phyloP scores from a whole-genome alignment of 2,113 vertebrate species.

The Zapus hudsonius region DNA sequence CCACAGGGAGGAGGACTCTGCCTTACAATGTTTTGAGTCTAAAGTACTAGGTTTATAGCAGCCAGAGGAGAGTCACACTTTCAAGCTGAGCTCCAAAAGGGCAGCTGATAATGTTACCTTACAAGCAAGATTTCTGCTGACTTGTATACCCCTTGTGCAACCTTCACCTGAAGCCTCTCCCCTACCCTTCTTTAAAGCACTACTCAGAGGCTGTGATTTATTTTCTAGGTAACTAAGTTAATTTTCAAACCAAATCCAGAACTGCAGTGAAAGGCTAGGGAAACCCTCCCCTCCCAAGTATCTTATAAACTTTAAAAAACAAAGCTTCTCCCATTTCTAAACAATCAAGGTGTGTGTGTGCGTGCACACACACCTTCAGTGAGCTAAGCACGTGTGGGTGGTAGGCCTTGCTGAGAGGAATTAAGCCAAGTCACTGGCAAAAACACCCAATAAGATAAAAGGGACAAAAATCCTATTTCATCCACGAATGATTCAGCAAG shows the following conservation, averaged over 20 bases:
- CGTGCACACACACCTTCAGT: too few relatives aligned
- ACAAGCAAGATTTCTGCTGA: constrained; percentile 65
- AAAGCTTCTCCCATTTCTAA: neutral
- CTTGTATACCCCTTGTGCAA: neutral
- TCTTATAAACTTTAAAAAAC: constrained; percentile 33
- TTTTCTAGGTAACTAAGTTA: constrained; percentile 65
- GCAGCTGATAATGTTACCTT: constrained; percentile 77
- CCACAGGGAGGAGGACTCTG: neutral
- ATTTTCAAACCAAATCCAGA: constrained; percentile 61
- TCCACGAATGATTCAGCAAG: constrained; percentile 78
- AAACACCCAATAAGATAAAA: constrained; percentile 25
- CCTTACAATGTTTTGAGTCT: constrained; percentile 61
- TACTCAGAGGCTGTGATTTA: neutral
- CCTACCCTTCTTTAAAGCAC: constrained; percentile 19
- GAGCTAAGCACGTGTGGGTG: constrained; percentile 31
- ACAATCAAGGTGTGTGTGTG: neutral
- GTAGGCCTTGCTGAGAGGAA: constrained; percentile 16
- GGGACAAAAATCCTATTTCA: constrained; percentile 64
- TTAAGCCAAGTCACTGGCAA: constrained; percentile 58
- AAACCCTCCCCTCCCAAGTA: neutral
- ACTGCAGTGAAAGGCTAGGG: neutral
- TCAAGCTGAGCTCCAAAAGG: constrained; percentile 75
- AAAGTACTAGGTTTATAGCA: constrained; percentile 78
- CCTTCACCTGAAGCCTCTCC: constrained; percentile 23
- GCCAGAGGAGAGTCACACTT: constrained; percentile 54